These are phyloP conservation scores for Drosophila anomalipes DNA, from an alignment of 2,888 invertebrate genomes.

Conservation along the genomic window DNA sequence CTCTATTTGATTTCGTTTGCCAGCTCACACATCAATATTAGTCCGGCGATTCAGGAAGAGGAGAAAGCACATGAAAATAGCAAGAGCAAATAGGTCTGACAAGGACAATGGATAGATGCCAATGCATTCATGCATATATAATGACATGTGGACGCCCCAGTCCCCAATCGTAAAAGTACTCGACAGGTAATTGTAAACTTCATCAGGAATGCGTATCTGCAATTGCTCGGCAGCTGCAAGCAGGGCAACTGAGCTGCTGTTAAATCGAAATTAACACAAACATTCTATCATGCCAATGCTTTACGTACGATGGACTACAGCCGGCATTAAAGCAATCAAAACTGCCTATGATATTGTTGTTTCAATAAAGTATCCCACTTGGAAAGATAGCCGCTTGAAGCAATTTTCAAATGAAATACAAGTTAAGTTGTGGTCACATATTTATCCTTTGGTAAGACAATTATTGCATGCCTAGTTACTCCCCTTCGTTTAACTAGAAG, in stretches of 20 bases:
- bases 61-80: slow-evolving; percentile 7
- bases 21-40: slow-evolving; percentile 48
- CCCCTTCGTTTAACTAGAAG: neutral
- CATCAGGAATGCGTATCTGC: slow-evolving; percentile 41
- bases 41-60: slow-evolving; percentile 29
- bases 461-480: neutral
- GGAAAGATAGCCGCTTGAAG: neutral
- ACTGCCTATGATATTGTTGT: neutral
- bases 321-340: neutral
- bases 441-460: neutral
- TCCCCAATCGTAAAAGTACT: neutral
- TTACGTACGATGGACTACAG: slow-evolving; percentile 21
- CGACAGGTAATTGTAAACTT: slow-evolving; percentile 20
- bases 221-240: neutral
- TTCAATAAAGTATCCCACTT: neutral
- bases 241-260: slow-evolving; percentile 14
- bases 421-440: neutral
- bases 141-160: slow-evolving; percentile 47
- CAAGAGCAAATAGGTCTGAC: slow-evolving; percentile 32
- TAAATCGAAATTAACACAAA: slow-evolving; percentile 22
- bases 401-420: neutral
- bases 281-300: neutral
- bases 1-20: slow-evolving; percentile 5
- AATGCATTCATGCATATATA: slow-evolving; percentile 68
- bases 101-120: slow-evolving; percentile 64